Evolutionary conservation across 2,113 vertebrate genomes (phyloP), one percentile per base, ranked within the genome.

Genomic region (Equus quagga): DNA sequence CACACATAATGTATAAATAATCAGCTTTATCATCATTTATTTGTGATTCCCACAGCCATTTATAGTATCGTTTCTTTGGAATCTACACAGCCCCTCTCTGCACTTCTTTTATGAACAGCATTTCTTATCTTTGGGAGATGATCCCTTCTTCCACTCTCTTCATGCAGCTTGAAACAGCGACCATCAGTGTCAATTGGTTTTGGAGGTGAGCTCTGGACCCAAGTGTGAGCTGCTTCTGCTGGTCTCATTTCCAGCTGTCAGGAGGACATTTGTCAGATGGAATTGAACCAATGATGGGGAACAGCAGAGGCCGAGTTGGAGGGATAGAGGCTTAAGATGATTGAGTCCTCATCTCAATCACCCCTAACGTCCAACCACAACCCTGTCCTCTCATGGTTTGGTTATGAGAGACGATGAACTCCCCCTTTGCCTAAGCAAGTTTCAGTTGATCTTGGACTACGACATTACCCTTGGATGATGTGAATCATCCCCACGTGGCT

Each of bases 371-470:
- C 62, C 36, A 91, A n/a, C 51, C 54, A 58, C 31, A 94, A 19
- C 36, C n/a, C 65, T 81, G 18, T 49, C 69, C 44, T 86, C 44
- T 79, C 17, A 1, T 67, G 23, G 18, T 92, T 94, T 56, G 2
- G 26, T 69, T 95, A n/a, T 51, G 62, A 92, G 21, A 96, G 31
- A 67, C 75, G 91, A 88, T 7, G 33, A 92, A 92, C 72, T 76
- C 70, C 41, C 49, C 80, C 62, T 92, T 58, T 44, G 69, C 94
- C 64, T 90, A 62, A 92, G 46, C 69, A 87, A 70, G 65, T 88
- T 97, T 92, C 75, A 41, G 36, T 78, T 81, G 81, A 78, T 69
- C 89, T 41, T 89, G 62, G 76, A n/a, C 78, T 41, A 65, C 94
- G 62, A 93, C 44, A 73, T 96, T 56, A 91, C 33, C 31, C 62